These are phyloP conservation scores for Neofelis nebulosa DNA, from an alignment of 2,113 vertebrate species.

Conservation along the genomic window DNA sequence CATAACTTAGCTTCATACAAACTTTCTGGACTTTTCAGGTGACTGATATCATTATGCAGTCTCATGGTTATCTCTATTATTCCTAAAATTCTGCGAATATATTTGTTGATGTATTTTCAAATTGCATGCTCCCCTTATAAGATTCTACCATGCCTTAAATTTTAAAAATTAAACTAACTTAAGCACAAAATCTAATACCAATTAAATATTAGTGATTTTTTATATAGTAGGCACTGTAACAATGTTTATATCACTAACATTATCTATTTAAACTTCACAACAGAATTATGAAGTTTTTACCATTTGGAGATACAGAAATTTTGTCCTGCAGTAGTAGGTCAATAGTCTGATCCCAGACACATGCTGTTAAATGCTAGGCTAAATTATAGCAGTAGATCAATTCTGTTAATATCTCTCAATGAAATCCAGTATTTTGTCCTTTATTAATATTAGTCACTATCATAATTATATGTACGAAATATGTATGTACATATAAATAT, in stretches of 20 bases:
- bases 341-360: background rate
- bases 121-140: background rate
- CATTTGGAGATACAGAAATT: background rate
- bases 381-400: background rate
- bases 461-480: background rate
- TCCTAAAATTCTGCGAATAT: background rate
- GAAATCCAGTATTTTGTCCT: background rate
- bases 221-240: background rate
- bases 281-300: background rate
- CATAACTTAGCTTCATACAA: background rate
- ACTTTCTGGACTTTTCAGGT: background rate
- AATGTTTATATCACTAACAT: background rate
- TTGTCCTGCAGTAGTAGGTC: background rate
- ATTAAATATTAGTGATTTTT: background rate
- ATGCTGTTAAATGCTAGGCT: background rate
- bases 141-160: background rate
- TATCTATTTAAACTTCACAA: background rate
- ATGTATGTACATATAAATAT: background rate
- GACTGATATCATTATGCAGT: background rate
- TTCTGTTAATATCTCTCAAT: background rate
- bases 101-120: background rate
- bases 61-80: background rate
- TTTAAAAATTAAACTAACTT: background rate
- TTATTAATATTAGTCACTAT: background rate
- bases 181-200: background rate